Base-by-base conservation (phyloP, 1,140 invertebrate species). In the Drosophila ananassae region DNA sequence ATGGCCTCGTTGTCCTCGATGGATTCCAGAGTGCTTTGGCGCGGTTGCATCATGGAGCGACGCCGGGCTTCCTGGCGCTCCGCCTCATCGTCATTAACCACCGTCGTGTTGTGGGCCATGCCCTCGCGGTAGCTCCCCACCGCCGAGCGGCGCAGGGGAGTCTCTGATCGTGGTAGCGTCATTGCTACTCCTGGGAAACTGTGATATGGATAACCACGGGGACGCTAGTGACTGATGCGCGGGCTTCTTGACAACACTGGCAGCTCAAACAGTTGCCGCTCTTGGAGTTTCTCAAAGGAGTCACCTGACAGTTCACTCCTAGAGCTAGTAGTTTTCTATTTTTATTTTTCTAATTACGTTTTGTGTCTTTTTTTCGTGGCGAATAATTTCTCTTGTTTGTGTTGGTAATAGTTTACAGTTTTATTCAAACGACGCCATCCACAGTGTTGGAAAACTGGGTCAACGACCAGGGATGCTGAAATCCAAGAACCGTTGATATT, bases 1-100 rank as follows among this genome's bases (percentile, higher is more conserved):
- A 92, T 77, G 0, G 89, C 80, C 53, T 92, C 89, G 34, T 90
- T 87, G 7, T 92, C 83, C 55, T 91, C 90, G 8, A 91, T 73
- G 2, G 82, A 82, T 30, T 75, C 78, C 12, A 78, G 30, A 0
- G 48, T 56, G n/a, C 53, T 73, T 9, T 75, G 32, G 6, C 66
- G 66, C 17, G 44, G 41, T 55, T 74, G 59, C 0, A 84, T 8
- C 12, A 92, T 44, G 0, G 82, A 90, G 0, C 89, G 78, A 2
- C 89, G 68, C 1, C 91, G 66, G 2, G 89, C 90, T 50, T 87
- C 79, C 2, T 77, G 73, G 1, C 91, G 76, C 66, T 92, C 91
- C 5, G 84, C 91, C 56, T 92, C 91, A 62, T 92, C 91, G 51
- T 92, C 91, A 48, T 92, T 92, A 6, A 90, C 68, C 41, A 63